A percentile compares a stretch with the other conserved stretches of the same genome.
phyloP scores from a whole-genome alignment of 2,888 invertebrate species.

The Hermaeophaga mercurialis region DNA sequence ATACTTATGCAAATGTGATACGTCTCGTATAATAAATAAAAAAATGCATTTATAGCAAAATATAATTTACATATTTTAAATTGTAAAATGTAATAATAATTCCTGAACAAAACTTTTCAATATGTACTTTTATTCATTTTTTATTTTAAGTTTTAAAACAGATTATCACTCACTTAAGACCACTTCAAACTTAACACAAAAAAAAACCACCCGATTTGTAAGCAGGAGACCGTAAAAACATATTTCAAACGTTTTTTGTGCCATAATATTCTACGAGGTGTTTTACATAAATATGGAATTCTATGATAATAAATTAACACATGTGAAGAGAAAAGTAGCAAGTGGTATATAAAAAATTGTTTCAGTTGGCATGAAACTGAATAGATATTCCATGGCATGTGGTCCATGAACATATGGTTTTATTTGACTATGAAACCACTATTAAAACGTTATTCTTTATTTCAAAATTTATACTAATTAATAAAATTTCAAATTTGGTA shows the following conservation, averaged over 20 bases:
- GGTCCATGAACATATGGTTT: no score
- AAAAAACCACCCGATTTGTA: slow-evolving; percentile 9
- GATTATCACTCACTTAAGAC: slow-evolving; percentile 20
- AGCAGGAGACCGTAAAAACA: slow-evolving; percentile 17
- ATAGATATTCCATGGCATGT: slow-evolving; percentile 31
- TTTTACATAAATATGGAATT: slow-evolving; percentile 33
- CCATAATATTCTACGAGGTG: slow-evolving; percentile 3
- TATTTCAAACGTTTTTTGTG: slow-evolving; percentile 13
- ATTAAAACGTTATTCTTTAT: no score
- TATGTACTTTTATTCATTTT: no score
- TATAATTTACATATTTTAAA: no score
- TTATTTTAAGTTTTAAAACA: not conserved
- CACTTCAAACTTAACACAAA: slow-evolving; percentile 5
- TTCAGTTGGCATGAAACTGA: slow-evolving; percentile 31
- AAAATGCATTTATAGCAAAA: no score
- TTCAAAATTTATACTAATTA: no score
- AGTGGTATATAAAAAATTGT: slow-evolving; percentile 34
- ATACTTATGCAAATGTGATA: no score
- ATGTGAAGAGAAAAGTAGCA: slow-evolving; percentile 26
- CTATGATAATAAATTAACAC: slow-evolving; percentile 27
- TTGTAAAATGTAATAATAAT: no score
- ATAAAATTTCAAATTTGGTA: no score
- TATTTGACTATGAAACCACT: no score
- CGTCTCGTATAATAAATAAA: no score
- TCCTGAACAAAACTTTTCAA: no score